phyloP scores from a whole-genome alignment of 2,888 invertebrate genomes.

The Dynastes hyllus region DNA sequence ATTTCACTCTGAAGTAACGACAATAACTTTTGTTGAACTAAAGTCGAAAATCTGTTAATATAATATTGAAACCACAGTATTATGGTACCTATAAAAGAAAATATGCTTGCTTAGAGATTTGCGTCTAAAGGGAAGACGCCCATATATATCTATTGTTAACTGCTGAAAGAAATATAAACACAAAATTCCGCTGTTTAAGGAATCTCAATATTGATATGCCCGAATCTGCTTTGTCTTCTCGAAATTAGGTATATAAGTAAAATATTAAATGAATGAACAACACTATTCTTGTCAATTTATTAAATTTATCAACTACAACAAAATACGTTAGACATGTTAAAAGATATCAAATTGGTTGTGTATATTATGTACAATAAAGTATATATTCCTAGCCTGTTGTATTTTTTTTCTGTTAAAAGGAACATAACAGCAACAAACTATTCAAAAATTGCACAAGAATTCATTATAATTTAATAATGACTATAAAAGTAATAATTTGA shows the following conservation, averaged over 20 bases:
- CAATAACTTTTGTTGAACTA: slow-evolving; percentile 28
- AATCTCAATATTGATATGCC: slow-evolving; percentile 22
- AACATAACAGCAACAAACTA: neutral
- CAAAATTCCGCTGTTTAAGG: neutral
- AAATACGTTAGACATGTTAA: slow-evolving; percentile 31
- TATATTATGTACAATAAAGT: slow-evolving; percentile 51
- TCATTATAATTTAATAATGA: neutral
- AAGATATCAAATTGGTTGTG: slow-evolving; percentile 46
- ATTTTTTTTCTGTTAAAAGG: neutral
- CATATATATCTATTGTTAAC: slow-evolving; percentile 14
- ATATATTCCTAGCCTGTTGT: slow-evolving; percentile 46
- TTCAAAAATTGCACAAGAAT: too few relatives aligned
- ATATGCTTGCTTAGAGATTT: slow-evolving; percentile 1
- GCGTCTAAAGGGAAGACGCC: neutral
- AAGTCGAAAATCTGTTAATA: neutral
- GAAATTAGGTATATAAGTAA: slow-evolving; percentile 19
- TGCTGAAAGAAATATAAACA: slow-evolving; percentile 19
- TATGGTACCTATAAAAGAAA: slow-evolving; percentile 13
- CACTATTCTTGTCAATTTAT: slow-evolving; percentile 41
- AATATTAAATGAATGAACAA: slow-evolving; percentile 18
- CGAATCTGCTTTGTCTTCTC: slow-evolving; percentile 36
- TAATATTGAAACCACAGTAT: slow-evolving; percentile 12
- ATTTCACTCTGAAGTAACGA: slow-evolving; percentile 11
- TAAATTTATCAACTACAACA: slow-evolving; percentile 28
- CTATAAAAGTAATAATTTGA: too few relatives aligned